Evolutionary conservation across 2,888 invertebrate genomes (phyloP).

Genomic region (Platycheirus rosarum): DNA sequence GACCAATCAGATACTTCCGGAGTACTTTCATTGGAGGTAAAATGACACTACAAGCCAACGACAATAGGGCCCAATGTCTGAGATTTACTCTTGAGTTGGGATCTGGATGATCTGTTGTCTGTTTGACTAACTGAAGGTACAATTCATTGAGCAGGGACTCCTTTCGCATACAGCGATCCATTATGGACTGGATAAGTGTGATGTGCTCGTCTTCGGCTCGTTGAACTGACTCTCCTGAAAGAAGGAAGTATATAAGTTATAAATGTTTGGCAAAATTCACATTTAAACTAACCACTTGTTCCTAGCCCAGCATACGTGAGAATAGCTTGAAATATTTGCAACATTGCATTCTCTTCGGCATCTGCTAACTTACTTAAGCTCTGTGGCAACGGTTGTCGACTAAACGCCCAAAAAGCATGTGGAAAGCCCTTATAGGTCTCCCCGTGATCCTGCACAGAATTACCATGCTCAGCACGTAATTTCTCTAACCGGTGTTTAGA

Average conservation of each 20-base stretch:
- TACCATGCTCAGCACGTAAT: slow-evolving; percentile 87
- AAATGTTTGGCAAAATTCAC: background rate
- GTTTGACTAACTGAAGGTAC: slow-evolving; percentile 95
- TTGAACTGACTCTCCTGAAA: slow-evolving; percentile 85
- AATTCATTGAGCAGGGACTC: slow-evolving; percentile 94
- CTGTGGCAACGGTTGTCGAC: slow-evolving; percentile 90
- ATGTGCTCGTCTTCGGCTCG: slow-evolving; percentile 94
- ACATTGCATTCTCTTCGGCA: slow-evolving; percentile 92
- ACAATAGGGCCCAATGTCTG: slow-evolving; percentile 95
- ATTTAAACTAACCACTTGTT: slow-evolving; percentile 84
- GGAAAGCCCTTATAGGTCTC: slow-evolving; percentile 94
- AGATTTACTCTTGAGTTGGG: slow-evolving; percentile 93
- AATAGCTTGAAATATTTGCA: slow-evolving; percentile 94
- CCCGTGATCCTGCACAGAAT: slow-evolving; percentile 86
- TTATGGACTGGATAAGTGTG: slow-evolving; percentile 92
- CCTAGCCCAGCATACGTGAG: slow-evolving; percentile 94
- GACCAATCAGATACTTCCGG: slow-evolving; percentile 93
- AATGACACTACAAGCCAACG: slow-evolving; percentile 91
- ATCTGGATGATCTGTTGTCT: slow-evolving; percentile 96
- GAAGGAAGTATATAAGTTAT: background rate
- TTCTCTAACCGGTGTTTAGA: slow-evolving; percentile 93
- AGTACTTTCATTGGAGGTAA: slow-evolving; percentile 93
- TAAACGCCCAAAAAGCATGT: slow-evolving; percentile 95
- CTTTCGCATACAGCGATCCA: slow-evolving; percentile 95
- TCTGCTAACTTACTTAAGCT: slow-evolving; percentile 93